Evolutionary conservation across 2,797 vertebrate species (phyloP).

Genomic region (Megalops cyprinoides): DNA sequence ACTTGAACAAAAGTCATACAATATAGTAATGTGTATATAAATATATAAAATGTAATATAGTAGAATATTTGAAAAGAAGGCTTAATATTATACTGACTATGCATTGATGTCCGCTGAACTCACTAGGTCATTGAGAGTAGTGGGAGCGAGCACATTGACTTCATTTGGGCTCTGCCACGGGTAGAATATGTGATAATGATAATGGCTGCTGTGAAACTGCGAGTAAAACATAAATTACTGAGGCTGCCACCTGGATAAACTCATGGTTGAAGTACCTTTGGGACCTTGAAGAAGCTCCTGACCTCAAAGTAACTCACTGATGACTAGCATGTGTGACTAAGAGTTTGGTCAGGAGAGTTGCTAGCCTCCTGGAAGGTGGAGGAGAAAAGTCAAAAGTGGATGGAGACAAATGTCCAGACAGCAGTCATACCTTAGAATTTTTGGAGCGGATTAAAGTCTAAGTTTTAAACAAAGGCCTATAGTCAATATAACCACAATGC

Average conservation of each 20-base stretch:
- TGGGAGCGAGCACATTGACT: constrained; percentile 5
- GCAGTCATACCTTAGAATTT: not conserved
- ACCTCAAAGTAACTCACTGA: constrained; percentile 76
- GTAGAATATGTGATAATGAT: constrained; percentile 74
- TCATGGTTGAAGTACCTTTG: constrained; percentile 72
- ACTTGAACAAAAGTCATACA: not conserved
- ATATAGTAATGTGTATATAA: too few species aligned
- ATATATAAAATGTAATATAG: too few species aligned
- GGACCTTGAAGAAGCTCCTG: constrained; percentile 80
- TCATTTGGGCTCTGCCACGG: constrained; percentile 55
- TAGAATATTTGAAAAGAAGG: too few species aligned
- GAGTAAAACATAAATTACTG: constrained; percentile 79
- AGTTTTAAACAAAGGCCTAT: not conserved
- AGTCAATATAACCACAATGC: not conserved
- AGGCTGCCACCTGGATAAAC: constrained; percentile 76
- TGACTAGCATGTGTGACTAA: constrained; percentile 80
- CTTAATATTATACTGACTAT: constrained; percentile 12
- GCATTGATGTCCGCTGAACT: not conserved
- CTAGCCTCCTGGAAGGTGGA: constrained; percentile 40
- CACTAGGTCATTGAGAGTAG: constrained; percentile 4
- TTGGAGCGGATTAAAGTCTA: not conserved
- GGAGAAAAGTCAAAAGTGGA: constrained; percentile 40
- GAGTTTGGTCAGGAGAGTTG: constrained; percentile 71
- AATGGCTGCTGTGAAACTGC: constrained; percentile 75
- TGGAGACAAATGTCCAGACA: constrained; percentile 12